A percentile compares a stretch with the other conserved stretches of the same genome.
These are phyloP conservation scores for Odontophorus gujanensis DNA, from an alignment of 2,113 vertebrate species.

Conservation along the genomic window DNA sequence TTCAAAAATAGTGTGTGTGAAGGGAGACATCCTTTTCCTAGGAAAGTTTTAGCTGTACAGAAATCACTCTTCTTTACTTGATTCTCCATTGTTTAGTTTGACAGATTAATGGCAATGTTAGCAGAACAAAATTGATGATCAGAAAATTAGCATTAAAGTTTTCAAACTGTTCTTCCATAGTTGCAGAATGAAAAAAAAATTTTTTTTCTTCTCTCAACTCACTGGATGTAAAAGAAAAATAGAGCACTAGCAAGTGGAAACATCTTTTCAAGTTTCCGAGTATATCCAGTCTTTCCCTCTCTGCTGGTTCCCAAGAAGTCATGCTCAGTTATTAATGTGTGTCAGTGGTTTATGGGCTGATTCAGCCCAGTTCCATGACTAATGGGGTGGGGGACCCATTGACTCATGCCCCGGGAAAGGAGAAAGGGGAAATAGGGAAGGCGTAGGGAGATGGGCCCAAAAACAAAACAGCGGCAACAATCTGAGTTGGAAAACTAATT, in stretches of 20 bases:
- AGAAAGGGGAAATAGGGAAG: too few species aligned
- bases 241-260: neutral
- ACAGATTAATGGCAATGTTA: constrained; percentile 25
- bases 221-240: neutral
- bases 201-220: neutral
- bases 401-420: too few species aligned
- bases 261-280: neutral
- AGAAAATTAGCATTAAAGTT: neutral
- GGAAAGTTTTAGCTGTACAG: neutral
- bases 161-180: constrained; percentile 6
- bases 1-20: neutral
- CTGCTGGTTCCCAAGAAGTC: neutral
- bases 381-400: too few species aligned
- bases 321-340: neutral
- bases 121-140: neutral
- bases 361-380: too few species aligned
- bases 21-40: neutral
- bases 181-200: neutral
- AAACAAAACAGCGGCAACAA: too few species aligned
- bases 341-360: too few species aligned
- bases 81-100: neutral
- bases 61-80: neutral
- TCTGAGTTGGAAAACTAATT: too few species aligned
- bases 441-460: too few species aligned
- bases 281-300: neutral